Evolutionary conservation across 1,140 invertebrate species (phyloP).

Genomic region (Bactericera cockerelli): DNA sequence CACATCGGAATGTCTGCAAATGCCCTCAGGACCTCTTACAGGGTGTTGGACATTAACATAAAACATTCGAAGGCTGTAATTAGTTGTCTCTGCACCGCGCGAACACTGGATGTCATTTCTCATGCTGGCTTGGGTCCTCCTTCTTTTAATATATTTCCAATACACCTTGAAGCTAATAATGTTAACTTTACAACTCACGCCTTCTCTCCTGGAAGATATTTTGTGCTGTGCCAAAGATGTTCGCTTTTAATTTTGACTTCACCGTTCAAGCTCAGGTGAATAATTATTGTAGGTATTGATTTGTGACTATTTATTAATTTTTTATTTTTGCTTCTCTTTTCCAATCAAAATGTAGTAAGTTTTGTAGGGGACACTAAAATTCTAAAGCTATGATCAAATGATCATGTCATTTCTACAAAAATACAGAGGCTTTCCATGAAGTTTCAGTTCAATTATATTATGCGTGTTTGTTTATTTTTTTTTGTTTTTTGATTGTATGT

Average conservation of each 20-base stretch:
- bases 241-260: background rate
- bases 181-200: background rate
- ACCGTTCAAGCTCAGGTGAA: too few species aligned
- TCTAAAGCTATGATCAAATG: too few species aligned
- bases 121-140: slow-evolving; percentile 3
- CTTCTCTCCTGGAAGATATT: slow-evolving; percentile 5
- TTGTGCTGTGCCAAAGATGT: background rate
- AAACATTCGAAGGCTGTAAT: slow-evolving; percentile 8
- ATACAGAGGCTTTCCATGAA: too few species aligned
- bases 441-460: too few species aligned
- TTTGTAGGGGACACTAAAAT: too few species aligned
- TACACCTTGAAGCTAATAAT: slow-evolving; percentile 2
- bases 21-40: slow-evolving; percentile 2
- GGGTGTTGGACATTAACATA: slow-evolving; percentile 9
- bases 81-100: slow-evolving; percentile 8
- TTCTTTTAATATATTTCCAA: slow-evolving; percentile 9
- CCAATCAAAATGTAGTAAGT: too few species aligned
- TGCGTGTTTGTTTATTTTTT: too few species aligned
- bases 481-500: too few species aligned
- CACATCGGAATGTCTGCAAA: background rate
- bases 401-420: too few species aligned
- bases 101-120: slow-evolving; percentile 6
- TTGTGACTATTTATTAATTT: too few species aligned
- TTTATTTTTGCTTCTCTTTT: too few species aligned
- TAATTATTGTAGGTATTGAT: too few species aligned